Conservation (phyloP, 92 coral and sea anemone genomes). For the Hydrozoanthus gracilis region DNA sequence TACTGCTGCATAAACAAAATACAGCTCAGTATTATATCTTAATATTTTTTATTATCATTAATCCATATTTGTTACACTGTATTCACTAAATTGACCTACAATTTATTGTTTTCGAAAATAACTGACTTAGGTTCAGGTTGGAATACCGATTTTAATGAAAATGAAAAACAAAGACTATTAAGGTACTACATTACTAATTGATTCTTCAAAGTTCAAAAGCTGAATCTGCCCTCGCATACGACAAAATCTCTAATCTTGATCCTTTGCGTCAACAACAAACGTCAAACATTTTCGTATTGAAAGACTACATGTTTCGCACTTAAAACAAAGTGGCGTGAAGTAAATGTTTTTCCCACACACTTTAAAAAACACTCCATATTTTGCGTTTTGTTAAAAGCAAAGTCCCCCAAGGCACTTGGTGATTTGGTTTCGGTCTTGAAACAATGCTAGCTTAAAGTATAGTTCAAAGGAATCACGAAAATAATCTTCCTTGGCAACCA, state of each 20-base stretch:
- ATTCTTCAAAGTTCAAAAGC: background rate
- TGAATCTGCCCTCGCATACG: background rate
- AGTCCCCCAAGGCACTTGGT: background rate
- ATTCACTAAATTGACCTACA: too few relatives aligned
- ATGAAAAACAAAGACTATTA: background rate
- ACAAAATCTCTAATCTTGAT: background rate
- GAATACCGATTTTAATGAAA: background rate
- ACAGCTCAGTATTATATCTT: too few relatives aligned
- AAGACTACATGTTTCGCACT: background rate
- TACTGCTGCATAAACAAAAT: too few relatives aligned
- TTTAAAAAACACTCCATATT: background rate
- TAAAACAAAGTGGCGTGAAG: background rate
- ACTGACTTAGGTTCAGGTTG: too few relatives aligned
- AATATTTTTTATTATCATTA: too few relatives aligned
- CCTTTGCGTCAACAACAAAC: background rate
- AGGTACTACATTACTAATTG: background rate
- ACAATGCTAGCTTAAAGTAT: background rate
- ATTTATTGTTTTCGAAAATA: too few relatives aligned
- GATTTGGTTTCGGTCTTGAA: background rate
- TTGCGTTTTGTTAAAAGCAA: background rate
- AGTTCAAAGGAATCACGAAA: background rate
- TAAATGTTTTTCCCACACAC: background rate
- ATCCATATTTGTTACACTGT: too few relatives aligned
- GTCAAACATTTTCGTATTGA: background rate
- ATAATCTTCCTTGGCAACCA: background rate